A percentile compares a stretch with the other conserved stretches of the same genome.
Evolutionary conservation across 2,888 invertebrate genomes (phyloP).

Genomic region (Alitta virens): DNA sequence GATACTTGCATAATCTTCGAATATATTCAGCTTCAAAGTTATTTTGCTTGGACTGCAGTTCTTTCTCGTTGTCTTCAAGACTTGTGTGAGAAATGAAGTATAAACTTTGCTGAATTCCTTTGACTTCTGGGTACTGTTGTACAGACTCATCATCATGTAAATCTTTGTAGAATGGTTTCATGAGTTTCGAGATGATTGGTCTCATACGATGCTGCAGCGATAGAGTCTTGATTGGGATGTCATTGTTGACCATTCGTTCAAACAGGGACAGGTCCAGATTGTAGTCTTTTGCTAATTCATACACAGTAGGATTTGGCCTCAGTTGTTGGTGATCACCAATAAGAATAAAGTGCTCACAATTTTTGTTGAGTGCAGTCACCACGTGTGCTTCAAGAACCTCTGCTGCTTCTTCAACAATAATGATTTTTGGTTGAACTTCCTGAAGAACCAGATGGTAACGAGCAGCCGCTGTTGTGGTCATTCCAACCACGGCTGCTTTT

Average conservation of each 20-base stretch:
- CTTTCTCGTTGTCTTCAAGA: conserved; percentile 35
- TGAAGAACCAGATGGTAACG: conserved; percentile 41
- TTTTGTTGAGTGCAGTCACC: conserved; percentile 70
- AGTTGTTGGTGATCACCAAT: conserved; percentile 83
- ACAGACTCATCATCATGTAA: conserved; percentile 43
- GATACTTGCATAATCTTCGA: conserved; percentile 39
- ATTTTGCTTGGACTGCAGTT: conserved; percentile 51
- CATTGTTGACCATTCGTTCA: conserved; percentile 74
- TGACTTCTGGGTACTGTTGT: conserved; percentile 31
- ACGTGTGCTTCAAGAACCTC: conserved; percentile 84
- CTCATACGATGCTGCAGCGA: conserved; percentile 63
- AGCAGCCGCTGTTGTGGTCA: conserved; percentile 54
- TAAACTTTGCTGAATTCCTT: conserved; percentile 43
- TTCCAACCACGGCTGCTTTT: conserved; percentile 41
- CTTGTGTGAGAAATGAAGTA: conserved; percentile 46
- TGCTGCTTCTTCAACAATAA: conserved; percentile 81
- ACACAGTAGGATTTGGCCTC: conserved; percentile 71
- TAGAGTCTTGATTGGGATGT: conserved; percentile 64
- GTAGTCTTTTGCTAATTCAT: conserved; percentile 66
- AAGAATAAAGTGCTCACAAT: conserved; percentile 78
- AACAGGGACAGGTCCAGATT: conserved; percentile 77
- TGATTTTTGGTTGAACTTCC: conserved; percentile 51
- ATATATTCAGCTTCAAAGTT: conserved; percentile 46
- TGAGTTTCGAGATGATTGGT: conserved; percentile 45
- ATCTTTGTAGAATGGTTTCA: conserved; percentile 43